Evolutionary conservation across 2,888 invertebrate species (phyloP), one percentile per base, ranked within the genome.

Genomic region (Agrochola macilenta): DNA sequence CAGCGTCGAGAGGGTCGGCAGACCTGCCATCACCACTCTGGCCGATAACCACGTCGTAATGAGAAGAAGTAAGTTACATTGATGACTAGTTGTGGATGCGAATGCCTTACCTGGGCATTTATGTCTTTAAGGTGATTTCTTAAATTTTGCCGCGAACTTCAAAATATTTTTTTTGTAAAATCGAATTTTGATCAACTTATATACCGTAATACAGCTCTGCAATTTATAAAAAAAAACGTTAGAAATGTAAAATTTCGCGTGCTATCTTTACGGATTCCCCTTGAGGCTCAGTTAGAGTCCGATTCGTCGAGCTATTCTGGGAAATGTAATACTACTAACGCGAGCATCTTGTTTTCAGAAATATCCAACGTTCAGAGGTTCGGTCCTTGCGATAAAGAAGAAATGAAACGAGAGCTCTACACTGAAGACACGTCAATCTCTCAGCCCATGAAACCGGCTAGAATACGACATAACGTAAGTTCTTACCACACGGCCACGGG

Each of bases 321-420:
- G 11, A 35, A 17, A 46, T 20, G 14, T 35, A 35, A 20, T 49
- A 35, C 23, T 46, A 46, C 9, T 72, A 49, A 49, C 30, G 12
- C 20, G 12, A 23, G 14, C 26, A 39, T 23, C 20, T 61, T 68
- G n/a, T 68, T 74, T 81, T 8, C 66, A 79, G 93, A 87, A 9
- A 8, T 85, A 2, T 83, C 88, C 0, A 89, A 78, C 17, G 63
- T 94, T 3, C 93, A 93, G 72, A 87, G 92, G n/a, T 94, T 79
- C 68, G 94, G 94, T 0, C 86, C 87, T 0, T 94, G 94, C 57
- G 93, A 94, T 66, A 46, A 8, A 0, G 94, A 90, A 30, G 94
- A 94, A 79, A 88, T 54, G 0, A 76, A 72, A 0, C 52, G 66
- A 0, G 87, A 90, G 52, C 76, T 94, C 2, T 94, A 89, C 78